A percentile compares a stretch with the other conserved stretches of the same genome.
phyloP scores from a whole-genome alignment of 2,113 vertebrate genomes.

The Cynoglossus semilaevis region DNA sequence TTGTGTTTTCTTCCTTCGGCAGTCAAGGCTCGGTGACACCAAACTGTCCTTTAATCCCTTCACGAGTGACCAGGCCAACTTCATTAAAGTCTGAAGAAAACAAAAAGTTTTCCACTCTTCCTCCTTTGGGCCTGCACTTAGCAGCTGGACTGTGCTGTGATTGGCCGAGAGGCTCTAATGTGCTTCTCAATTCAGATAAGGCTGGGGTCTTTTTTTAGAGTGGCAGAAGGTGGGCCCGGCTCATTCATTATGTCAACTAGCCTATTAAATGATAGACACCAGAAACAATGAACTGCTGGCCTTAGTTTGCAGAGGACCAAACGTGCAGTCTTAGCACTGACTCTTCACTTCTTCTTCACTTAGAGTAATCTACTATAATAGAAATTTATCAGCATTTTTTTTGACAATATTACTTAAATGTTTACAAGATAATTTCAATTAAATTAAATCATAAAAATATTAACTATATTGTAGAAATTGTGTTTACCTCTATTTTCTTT shows the following conservation, averaged over 20 bases:
- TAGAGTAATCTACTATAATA: too few species aligned
- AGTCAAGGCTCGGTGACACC: slow-evolving; percentile 64
- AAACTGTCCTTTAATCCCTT: slow-evolving; percentile 64
- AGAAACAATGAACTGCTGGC: slow-evolving; percentile 83
- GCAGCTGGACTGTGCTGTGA: slow-evolving; percentile 52
- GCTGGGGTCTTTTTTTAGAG: slow-evolving; percentile 73
- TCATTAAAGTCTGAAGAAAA: slow-evolving; percentile 77
- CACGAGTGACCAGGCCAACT: slow-evolving; percentile 73
- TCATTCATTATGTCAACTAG: slow-evolving; percentile 88
- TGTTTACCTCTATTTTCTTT: too few species aligned
- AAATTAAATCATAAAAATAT: too few species aligned
- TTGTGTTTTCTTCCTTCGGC: slow-evolving; percentile 55
- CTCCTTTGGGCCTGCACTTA: slow-evolving; percentile 67
- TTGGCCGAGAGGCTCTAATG: slow-evolving; percentile 70
- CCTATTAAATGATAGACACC: slow-evolving; percentile 85
- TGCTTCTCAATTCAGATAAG: slow-evolving; percentile 79
- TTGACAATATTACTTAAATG: too few species aligned
- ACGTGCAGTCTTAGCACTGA: slow-evolving; percentile 74
- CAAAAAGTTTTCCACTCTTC: slow-evolving; percentile 71
- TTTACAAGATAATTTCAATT: too few species aligned
- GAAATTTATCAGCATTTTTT: too few species aligned
- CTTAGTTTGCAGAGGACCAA: slow-evolving; percentile 77
- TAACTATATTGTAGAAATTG: too few species aligned
- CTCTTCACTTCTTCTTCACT: slow-evolving; percentile 63
- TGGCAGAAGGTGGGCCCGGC: slow-evolving; percentile 90